Conservation (phyloP, 1,140 invertebrate genomes). For the Callitettix versicolor region DNA sequence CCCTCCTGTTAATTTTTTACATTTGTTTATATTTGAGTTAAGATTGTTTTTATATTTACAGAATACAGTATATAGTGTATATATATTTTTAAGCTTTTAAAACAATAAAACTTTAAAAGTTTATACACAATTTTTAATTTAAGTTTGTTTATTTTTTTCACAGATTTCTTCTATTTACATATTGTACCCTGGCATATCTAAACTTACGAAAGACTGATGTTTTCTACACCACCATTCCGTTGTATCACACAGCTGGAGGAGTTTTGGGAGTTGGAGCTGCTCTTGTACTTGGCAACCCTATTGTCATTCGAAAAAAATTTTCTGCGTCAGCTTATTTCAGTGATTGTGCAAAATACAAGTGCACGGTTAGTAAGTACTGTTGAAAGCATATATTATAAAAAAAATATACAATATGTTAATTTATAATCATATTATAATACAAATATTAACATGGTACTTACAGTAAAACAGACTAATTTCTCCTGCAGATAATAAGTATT, state of each 20-base stretch:
- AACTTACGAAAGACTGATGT: slow-evolving; percentile 34
- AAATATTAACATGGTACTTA: neutral
- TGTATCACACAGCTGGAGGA: slow-evolving; percentile 61
- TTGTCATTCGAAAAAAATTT: slow-evolving; percentile 59
- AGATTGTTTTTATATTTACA: neutral
- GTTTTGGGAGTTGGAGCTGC: slow-evolving; percentile 47
- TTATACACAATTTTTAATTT: too few species aligned
- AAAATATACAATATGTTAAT: neutral
- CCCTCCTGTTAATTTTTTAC: too few species aligned
- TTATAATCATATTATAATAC: neutral
- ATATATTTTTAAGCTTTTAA: neutral
- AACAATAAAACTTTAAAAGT: too few species aligned
- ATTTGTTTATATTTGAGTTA: neutral
- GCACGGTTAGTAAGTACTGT: slow-evolving; percentile 53
- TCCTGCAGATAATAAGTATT: neutral
- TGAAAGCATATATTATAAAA: slow-evolving; percentile 4
- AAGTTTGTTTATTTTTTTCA: slow-evolving; percentile 21
- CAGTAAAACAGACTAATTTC: neutral
- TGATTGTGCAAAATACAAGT: slow-evolving; percentile 59
- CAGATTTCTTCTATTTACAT: slow-evolving; percentile 35
- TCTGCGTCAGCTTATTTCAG: slow-evolving; percentile 66
- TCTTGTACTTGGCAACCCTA: slow-evolving; percentile 47
- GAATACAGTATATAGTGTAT: neutral
- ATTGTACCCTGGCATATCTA: slow-evolving; percentile 34
- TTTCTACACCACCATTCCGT: slow-evolving; percentile 52